Evolutionary conservation across 1,140 invertebrate genomes (phyloP).

Genomic region (Hylaeus volcanicus): DNA sequence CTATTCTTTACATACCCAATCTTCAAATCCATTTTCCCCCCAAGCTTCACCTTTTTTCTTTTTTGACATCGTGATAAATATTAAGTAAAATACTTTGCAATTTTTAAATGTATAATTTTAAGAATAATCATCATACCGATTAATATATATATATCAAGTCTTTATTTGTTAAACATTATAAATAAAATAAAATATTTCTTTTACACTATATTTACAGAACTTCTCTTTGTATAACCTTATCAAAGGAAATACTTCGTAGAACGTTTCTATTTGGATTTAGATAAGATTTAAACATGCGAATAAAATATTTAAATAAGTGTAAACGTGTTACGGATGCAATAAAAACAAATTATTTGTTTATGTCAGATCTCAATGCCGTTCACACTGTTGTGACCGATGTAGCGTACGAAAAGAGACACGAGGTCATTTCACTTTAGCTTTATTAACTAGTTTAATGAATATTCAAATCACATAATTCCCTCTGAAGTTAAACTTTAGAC

Average conservation of each 20-base stretch:
- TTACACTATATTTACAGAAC: neutral
- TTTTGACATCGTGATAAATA: constrained; percentile 37
- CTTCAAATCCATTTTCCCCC: constrained; percentile 69
- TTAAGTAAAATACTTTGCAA: neutral
- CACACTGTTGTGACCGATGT: neutral
- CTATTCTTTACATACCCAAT: constrained; percentile 69
- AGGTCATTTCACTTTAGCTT: constrained; percentile 14
- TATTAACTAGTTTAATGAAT: neutral
- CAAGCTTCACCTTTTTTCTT: constrained; percentile 50
- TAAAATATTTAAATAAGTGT: neutral
- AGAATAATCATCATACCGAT: neutral
- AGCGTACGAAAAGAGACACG: neutral
- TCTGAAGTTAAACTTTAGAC: neutral
- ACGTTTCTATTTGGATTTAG: neutral
- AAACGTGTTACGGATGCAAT: neutral
- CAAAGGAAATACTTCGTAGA: neutral
- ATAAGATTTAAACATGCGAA: neutral
- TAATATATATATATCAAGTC: neutral
- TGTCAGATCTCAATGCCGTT: neutral
- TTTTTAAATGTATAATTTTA: neutral
- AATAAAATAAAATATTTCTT: neutral
- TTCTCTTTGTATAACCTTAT: neutral
- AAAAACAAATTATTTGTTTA: neutral
- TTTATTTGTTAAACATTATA: neutral
- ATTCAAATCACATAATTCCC: neutral